phyloP scores from a whole-genome alignment of 2,113 vertebrate genomes.

The Malurus cyaneus region DNA sequence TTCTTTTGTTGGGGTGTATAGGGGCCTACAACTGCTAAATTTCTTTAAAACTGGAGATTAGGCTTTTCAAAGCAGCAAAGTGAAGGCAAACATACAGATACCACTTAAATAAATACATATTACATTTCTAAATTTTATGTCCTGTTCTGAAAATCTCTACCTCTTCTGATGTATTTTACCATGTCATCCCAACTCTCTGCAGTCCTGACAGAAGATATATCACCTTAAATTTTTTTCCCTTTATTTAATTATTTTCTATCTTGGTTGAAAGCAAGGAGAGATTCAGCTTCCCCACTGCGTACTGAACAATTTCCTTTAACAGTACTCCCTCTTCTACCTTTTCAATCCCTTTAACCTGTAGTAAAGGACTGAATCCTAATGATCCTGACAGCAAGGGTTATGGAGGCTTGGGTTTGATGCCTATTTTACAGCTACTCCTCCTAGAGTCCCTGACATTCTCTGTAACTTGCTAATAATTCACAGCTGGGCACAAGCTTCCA shows the following conservation, averaged over 20 bases:
- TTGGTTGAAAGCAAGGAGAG: background rate
- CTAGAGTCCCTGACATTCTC: background rate
- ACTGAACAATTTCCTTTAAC: background rate
- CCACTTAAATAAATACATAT: background rate
- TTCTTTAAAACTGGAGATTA: background rate
- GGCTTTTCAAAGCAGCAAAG: background rate
- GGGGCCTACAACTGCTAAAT: background rate
- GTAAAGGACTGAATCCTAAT: background rate
- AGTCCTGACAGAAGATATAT: background rate
- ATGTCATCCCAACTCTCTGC: background rate
- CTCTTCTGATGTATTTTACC: background rate
- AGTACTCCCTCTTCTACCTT: background rate
- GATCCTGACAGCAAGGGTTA: background rate
- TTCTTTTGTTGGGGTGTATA: background rate
- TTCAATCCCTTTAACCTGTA: slow-evolving; percentile 15
- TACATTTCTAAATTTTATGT: background rate
- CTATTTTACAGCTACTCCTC: background rate
- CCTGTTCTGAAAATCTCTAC: background rate
- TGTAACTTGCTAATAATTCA: background rate
- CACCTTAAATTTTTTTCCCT: background rate
- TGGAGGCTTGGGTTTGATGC: background rate
- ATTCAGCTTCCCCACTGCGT: background rate
- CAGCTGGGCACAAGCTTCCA: background rate
- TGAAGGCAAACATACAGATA: background rate
- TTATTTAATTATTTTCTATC: background rate